phyloP scores from a whole-genome alignment of 2,888 invertebrate species.

The Empis livida region DNA sequence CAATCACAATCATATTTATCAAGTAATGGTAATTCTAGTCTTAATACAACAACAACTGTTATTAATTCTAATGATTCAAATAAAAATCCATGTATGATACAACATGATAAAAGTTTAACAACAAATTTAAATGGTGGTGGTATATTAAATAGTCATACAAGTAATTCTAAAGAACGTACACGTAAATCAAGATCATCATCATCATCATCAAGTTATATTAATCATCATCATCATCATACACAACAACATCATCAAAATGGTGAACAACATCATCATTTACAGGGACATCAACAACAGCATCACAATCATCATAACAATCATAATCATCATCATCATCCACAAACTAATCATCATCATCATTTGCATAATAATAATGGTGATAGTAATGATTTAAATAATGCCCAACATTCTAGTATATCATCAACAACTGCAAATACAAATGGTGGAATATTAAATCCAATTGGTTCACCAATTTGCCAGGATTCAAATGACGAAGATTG shows the following conservation, averaged over 20 bases:
- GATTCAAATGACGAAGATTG: background rate
- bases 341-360: conserved; percentile 17
- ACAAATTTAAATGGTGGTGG: background rate
- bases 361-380: conserved; percentile 7
- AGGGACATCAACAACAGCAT: conserved; percentile 14
- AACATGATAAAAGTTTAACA: background rate
- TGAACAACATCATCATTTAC: conserved; percentile 12
- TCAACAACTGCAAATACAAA: conserved; percentile 19
- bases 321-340: conserved; percentile 29
- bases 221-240: conserved; percentile 20
- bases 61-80: conserved; percentile 1
- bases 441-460: background rate
- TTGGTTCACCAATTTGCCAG: background rate
- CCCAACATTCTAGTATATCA: conserved; percentile 19
- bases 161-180: background rate
- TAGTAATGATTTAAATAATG: conserved; percentile 11
- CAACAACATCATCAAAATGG: conserved; percentile 14
- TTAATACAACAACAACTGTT: background rate
- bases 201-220: conserved; percentile 10
- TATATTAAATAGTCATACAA: background rate
- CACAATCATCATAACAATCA: conserved; percentile 16
- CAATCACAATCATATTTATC: conserved; percentile 1
- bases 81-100: background rate
- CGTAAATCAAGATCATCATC: conserved; percentile 6
- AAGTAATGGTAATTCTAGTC: conserved; percentile 1